Base-by-base conservation (phyloP, 2,888 invertebrate genomes). In the Epinotia nisella region DNA sequence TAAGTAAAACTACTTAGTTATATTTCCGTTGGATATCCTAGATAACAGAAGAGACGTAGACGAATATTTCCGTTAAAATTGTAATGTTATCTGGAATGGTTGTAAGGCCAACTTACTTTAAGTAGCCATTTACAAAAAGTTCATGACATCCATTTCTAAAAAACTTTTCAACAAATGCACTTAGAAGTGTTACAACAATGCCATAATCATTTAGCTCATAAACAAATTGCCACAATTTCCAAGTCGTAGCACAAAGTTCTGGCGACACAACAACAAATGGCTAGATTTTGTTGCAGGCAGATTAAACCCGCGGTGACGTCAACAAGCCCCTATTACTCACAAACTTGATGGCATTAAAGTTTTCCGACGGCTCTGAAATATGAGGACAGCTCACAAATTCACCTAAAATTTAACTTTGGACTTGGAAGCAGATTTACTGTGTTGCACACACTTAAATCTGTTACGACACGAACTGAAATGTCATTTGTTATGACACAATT, bases 301-400 rank as follows among this genome's bases (percentile, higher is more conserved):
- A 89, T 89, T 85, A 85, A 83, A 80, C 81, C 80, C 78, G 80
- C 81, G 78, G 81, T 81, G 83, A 83, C 79, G 81, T 79, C 83
- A 83, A 82, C 85, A 83, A 83, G 86, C 82, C 79, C 82, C 87
- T 87, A 87, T 88, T 86, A 86, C 86, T 86, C 85, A 84, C 79
- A 84, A 89, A 89, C 83, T 90, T 85, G 83, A 84, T 81, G 81
- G 82, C 84, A 83, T 87, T 86, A 87, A 89, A 90, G 85, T 89
- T 90, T 85, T 82, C 80, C 80, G 80, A 79, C 78, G 78, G 75
- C 79, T 66, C 74, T 77, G 76, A 89, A 88, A 88, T 89, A 87
- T 89, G 85, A 87, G 82, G 80, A 83, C 79, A 77, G 76, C 75
- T 76, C 75, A 74, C 76, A 70, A 77, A 75, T 76, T 78, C 77